These are phyloP conservation scores for Sebastes vulpes DNA, from an alignment of 2,797 vertebrate genomes.

Conservation along the genomic window DNA sequence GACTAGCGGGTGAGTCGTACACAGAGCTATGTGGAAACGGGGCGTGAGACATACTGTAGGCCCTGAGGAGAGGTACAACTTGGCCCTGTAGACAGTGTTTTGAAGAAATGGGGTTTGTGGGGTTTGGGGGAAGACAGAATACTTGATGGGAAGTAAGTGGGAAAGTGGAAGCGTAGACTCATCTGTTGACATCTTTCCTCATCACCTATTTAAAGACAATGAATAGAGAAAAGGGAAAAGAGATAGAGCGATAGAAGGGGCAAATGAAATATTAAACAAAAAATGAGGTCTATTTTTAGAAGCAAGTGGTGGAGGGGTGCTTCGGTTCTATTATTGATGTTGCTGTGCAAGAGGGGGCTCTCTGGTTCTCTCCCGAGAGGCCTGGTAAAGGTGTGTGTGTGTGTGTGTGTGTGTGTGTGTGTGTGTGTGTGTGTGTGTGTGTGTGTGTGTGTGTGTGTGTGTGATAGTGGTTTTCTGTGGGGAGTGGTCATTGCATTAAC, in stretches of 20 bases:
- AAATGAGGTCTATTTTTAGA: slow-evolving; percentile 76
- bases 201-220: slow-evolving; percentile 62
- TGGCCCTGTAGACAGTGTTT: neutral
- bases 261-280: slow-evolving; percentile 82
- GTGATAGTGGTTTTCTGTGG: slow-evolving; percentile 13
- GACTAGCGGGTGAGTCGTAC: neutral
- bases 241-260: slow-evolving; percentile 38
- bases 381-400: neutral
- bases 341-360: slow-evolving; percentile 51
- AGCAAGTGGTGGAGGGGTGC: slow-evolving; percentile 37
- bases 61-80: neutral
- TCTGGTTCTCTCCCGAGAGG: slow-evolving; percentile 44
- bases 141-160: slow-evolving; percentile 34
- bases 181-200: slow-evolving; percentile 53
- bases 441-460: neutral
- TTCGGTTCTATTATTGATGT: slow-evolving; percentile 83
- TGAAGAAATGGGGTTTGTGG: slow-evolving; percentile 4
- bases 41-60: neutral
- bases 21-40: neutral
- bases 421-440: neutral
- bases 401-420: neutral
- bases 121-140: slow-evolving; percentile 32
- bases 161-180: slow-evolving; percentile 19
- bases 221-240: slow-evolving; percentile 35
- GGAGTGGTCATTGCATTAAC: slow-evolving; percentile 50